Percentiles rank a stretch among this genome's conserved stretches.
Conservation (phyloP, 1,140 invertebrate genomes). For the Latrodectus geometricus region DNA sequence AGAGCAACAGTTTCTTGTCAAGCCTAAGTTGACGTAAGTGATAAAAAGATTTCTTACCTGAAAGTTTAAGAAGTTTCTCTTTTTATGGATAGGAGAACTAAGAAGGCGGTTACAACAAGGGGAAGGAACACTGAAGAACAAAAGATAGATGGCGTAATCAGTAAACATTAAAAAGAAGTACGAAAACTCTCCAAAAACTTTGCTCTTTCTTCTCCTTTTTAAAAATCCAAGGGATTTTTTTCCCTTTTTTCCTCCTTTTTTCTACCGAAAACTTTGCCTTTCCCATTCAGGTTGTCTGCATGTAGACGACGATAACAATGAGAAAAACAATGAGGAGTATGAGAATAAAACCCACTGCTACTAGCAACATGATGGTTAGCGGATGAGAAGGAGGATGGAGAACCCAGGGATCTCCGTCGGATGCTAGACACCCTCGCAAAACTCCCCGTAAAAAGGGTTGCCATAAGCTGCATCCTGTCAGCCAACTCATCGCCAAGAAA, state of each 20-base stretch:
- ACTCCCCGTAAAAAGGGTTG: constrained; percentile 31
- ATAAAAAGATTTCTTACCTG: too few relatives aligned
- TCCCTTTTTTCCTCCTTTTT: background rate
- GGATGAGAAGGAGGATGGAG: constrained; percentile 17
- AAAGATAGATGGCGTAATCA: constrained; percentile 40
- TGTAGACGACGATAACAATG: constrained; percentile 56
- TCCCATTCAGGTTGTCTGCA: constrained; percentile 45
- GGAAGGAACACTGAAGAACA: background rate
- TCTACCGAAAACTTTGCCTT: background rate
- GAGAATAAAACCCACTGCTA: constrained; percentile 55
- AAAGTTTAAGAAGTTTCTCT: too few relatives aligned
- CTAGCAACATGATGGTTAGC: constrained; percentile 51
- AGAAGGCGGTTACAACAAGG: background rate
- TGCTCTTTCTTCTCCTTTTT: background rate
- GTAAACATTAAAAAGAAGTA: background rate
- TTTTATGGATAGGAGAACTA: too few relatives aligned
- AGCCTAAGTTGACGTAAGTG: too few relatives aligned
- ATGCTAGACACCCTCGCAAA: constrained; percentile 10
- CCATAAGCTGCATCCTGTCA: background rate
- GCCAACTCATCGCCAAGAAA: background rate
- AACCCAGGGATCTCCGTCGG: constrained; percentile 39
- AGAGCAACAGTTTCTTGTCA: too few relatives aligned
- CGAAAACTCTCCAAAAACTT: constrained; percentile 40
- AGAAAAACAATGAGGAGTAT: constrained; percentile 55
- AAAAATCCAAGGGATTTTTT: background rate